A percentile compares a stretch with the other conserved stretches of the same genome.
Conservation (phyloP, 2,797 vertebrate genomes). For the Tenualosa ilisha region DNA sequence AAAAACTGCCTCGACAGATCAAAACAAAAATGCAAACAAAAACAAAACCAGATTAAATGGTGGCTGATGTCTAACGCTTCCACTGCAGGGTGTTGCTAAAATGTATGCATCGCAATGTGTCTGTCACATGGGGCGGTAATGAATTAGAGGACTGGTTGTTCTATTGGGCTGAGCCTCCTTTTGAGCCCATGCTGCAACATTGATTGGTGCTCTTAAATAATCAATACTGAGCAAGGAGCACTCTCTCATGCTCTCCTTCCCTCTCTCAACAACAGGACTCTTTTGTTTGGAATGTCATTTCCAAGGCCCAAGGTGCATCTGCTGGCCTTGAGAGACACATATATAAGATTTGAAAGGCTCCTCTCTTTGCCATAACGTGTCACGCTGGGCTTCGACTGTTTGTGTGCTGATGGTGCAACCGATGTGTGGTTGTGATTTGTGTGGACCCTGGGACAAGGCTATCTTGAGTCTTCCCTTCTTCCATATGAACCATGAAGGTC, state of each 20-base stretch:
- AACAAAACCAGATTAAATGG: not conserved
- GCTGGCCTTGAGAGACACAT: conserved; percentile 35
- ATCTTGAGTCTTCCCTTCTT: not conserved
- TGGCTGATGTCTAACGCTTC: not conserved
- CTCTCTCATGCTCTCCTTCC: conserved; percentile 18
- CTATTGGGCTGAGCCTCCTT: conserved; percentile 55
- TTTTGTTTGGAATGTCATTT: conserved; percentile 50
- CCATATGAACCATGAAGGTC: not conserved
- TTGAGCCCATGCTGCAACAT: conserved; percentile 57
- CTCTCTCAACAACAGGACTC: conserved; percentile 8
- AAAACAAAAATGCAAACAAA: not conserved
- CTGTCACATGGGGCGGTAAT: conserved; percentile 42
- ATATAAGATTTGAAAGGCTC: not conserved
- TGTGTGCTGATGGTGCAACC: not conserved
- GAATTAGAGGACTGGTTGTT: conserved; percentile 63
- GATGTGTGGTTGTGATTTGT: not conserved
- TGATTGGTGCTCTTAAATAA: conserved; percentile 68
- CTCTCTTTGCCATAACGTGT: not conserved
- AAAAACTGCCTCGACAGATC: conserved; percentile 21
- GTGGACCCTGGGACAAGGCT: not conserved
- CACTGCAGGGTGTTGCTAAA: not conserved
- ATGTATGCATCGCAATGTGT: conserved; percentile 24
- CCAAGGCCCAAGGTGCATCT: conserved; percentile 37
- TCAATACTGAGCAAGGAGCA: conserved; percentile 60
- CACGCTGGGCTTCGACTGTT: not conserved